phyloP scores from a whole-genome alignment of 2,797 vertebrate genomes.

The Onychomys torridus region DNA sequence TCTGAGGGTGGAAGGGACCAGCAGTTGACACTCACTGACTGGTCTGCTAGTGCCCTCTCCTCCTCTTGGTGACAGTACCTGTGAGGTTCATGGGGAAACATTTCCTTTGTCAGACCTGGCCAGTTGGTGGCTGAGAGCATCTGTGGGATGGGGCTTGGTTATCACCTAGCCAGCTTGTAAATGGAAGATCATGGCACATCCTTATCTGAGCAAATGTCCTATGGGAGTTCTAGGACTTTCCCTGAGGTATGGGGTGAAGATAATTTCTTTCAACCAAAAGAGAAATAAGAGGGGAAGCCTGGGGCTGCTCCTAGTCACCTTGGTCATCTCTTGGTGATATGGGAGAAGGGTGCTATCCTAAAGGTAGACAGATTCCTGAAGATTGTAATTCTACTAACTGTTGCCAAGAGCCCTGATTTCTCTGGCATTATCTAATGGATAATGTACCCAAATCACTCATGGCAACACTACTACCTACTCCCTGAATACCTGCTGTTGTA shows the following conservation, averaged over 20 bases:
- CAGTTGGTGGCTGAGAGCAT: background rate
- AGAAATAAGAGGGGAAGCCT: background rate
- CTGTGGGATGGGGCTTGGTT: background rate
- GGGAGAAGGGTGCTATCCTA: background rate
- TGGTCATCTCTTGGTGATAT: background rate
- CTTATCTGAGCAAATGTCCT: background rate
- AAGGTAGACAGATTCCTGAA: background rate
- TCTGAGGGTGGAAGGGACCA: background rate
- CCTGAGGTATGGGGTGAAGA: background rate
- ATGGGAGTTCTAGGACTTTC: background rate
- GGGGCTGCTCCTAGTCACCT: background rate
- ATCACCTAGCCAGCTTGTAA: background rate
- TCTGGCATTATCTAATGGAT: background rate
- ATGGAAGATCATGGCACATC: background rate
- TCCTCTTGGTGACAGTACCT: background rate
- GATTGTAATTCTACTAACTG: background rate
- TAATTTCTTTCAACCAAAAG: background rate
- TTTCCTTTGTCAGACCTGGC: background rate
- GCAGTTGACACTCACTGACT: background rate
- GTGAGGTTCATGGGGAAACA: background rate
- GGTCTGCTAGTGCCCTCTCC: background rate
- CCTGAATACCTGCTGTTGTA: background rate
- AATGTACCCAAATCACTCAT: background rate
- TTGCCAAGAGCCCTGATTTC: background rate
- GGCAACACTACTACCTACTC: background rate